These are phyloP conservation scores for Apostichopus leukothele DNA, from an alignment of 53 echinoderm and acorn worm species.

Conservation along the genomic window DNA sequence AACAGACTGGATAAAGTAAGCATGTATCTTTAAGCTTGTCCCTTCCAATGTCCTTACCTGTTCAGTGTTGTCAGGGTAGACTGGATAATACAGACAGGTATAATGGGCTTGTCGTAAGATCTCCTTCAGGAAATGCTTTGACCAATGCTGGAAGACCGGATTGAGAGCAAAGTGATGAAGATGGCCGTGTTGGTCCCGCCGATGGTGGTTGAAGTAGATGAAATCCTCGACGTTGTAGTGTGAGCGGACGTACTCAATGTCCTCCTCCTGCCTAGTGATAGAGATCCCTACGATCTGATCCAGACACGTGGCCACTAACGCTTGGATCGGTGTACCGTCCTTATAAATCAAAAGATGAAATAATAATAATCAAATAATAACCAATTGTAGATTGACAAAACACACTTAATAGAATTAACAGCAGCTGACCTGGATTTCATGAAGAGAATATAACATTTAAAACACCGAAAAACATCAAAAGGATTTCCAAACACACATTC, in stretches of 20 bases:
- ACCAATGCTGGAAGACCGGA: conserved; percentile 89
- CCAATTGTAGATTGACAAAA: no score
- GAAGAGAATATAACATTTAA: no score
- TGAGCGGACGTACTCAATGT: conserved; percentile 95
- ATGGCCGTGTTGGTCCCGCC: conserved; percentile 94
- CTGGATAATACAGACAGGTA: conserved; percentile 95
- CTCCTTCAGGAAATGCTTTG: conserved; percentile 92
- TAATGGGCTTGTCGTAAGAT: conserved; percentile 82
- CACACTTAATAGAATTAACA: no score
- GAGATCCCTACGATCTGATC: conserved; percentile 92
- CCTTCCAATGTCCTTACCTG: conserved; percentile 2
- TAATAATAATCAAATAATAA: no score
- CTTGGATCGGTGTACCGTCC: conserved; percentile 95
- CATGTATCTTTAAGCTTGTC: no score
- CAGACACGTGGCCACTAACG: conserved; percentile 86
- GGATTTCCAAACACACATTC: no score
- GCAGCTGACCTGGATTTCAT: no score
- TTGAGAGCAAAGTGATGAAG: conserved; percentile 95
- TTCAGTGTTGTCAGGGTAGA: conserved; percentile 57
- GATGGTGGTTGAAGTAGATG: conserved; percentile 98
- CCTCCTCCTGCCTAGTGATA: conserved; percentile 86
- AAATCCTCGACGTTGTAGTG: conserved; percentile 99
- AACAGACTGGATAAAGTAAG: background rate
- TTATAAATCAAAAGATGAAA: conserved; percentile 8
- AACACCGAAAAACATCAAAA: no score